Evolutionary conservation across 53 echinoderm and acorn worm genomes (phyloP).

Genomic region (Holothuria scabra): DNA sequence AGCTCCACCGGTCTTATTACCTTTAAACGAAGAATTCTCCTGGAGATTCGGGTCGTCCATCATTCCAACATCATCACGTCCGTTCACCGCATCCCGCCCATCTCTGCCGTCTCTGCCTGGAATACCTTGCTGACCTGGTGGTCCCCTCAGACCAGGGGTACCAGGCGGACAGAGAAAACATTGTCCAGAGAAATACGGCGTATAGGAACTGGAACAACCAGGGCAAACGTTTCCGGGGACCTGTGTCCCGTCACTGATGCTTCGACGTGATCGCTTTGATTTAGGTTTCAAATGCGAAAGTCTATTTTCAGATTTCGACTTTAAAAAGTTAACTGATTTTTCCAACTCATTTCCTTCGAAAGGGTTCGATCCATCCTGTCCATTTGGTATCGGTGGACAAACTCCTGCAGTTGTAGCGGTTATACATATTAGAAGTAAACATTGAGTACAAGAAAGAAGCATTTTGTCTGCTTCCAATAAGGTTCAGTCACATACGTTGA

Average conservation of each 20-base stretch:
- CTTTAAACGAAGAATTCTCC: background rate
- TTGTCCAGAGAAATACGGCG: conserved; percentile 14
- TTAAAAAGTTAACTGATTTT: no score
- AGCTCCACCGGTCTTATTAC: background rate
- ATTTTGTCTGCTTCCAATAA: no score
- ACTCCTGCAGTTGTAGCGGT: no score
- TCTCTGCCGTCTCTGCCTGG: conserved; percentile 19
- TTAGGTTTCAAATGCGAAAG: no score
- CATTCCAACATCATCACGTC: background rate
- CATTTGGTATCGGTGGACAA: no score
- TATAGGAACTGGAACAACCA: background rate
- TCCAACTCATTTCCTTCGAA: no score
- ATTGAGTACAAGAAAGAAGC: no score
- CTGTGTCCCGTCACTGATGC: background rate
- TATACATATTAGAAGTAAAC: no score
- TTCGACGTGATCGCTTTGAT: background rate
- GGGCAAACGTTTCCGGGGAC: background rate
- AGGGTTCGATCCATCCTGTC: no score
- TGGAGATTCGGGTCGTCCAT: background rate
- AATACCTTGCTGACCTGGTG: background rate
- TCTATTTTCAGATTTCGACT: no score
- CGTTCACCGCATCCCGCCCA: background rate
- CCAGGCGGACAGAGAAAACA: conserved; percentile 41
- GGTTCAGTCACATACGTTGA: no score
- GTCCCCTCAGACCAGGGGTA: conserved; percentile 8